Evolutionary conservation across 2,797 vertebrate species (phyloP).

Genomic region (Mallotus villosus): DNA sequence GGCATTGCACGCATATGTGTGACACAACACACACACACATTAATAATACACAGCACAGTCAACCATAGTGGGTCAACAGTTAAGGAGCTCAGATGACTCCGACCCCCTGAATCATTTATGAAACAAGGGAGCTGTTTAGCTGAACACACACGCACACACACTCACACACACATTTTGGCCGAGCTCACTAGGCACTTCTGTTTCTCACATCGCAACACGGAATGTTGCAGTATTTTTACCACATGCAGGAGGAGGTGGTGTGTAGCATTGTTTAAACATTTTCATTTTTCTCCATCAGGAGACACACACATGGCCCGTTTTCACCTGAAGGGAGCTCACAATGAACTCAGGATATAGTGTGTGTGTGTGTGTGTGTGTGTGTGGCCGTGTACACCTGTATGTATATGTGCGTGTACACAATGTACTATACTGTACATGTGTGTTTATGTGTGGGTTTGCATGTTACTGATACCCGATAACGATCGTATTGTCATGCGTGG

Average conservation of each 20-base stretch:
- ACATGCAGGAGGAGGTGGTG: not conserved
- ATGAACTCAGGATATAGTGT: no score
- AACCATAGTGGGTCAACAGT: conserved; percentile 6
- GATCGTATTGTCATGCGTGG: no score
- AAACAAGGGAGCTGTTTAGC: conserved; percentile 1
- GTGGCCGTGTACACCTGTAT: not conserved
- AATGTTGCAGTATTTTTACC: no score
- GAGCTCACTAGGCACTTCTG: not conserved
- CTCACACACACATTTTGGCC: not conserved
- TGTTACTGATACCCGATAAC: no score
- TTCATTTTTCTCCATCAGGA: not conserved
- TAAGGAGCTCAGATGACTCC: conserved; percentile 11
- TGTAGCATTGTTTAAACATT: not conserved
- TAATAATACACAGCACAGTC: conserved; percentile 13
- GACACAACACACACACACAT: not conserved
- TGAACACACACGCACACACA: not conserved
- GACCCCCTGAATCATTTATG: conserved; percentile 8
- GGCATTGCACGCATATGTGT: no score
- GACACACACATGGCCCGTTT: not conserved
- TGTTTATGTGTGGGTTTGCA: conserved; percentile 7
- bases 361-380: not conserved
- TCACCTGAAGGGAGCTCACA: no score
- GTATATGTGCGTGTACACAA: not conserved
- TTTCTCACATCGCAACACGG: not conserved
- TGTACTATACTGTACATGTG: not conserved